Conservation (phyloP, 2,113 vertebrate genomes). For the Platysteira castanea region DNA sequence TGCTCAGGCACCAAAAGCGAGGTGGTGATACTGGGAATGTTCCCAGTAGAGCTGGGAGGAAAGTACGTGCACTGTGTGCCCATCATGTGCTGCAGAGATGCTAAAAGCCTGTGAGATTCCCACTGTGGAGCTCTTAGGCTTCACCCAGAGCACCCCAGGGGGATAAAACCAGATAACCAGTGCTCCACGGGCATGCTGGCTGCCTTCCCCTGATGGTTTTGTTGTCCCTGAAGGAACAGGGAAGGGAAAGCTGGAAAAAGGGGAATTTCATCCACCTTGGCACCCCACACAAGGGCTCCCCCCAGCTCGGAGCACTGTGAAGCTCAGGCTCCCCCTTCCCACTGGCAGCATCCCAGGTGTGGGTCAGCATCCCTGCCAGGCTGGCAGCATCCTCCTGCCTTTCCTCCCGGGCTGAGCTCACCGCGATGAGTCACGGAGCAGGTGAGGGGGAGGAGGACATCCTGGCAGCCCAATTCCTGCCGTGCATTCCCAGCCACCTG, state of each 20-base stretch:
- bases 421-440: not conserved
- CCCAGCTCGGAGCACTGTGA: fast-evolving
- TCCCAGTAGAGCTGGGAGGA: fast-evolving
- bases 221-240: not conserved
- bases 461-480: not conserved
- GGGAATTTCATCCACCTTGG: not conserved
- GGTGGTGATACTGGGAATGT: not conserved
- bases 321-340: fast-evolving
- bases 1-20: not conserved
- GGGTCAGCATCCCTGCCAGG: not conserved
- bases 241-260: not conserved
- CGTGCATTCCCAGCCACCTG: not conserved
- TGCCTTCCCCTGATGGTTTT: not conserved
- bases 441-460: not conserved
- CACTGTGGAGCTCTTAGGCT: not conserved
- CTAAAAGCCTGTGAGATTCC: not conserved
- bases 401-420: not conserved
- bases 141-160: not conserved
- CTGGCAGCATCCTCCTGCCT: not conserved
- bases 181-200: fast-evolving
- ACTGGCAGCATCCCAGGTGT: not conserved
- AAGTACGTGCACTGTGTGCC: fast-evolving
- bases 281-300: not conserved
- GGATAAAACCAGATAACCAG: not conserved
- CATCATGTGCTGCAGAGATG: fast-evolving